Evolutionary conservation across 2,888 invertebrate genomes (phyloP), one percentile per base, ranked within the genome.

Genomic region (Cryptus armator): DNA sequence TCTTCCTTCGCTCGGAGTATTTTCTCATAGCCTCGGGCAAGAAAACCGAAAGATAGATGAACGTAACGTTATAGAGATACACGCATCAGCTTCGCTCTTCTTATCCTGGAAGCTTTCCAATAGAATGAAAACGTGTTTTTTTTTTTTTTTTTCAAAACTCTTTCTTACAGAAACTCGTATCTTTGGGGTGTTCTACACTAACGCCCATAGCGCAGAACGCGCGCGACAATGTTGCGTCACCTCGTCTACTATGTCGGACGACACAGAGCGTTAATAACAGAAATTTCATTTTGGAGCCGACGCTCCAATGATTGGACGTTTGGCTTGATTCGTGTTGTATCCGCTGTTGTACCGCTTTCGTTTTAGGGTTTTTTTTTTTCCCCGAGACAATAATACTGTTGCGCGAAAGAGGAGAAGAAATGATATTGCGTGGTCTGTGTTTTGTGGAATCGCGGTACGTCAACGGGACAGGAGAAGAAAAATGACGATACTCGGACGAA

Each of bases 281-380:
- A 83, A 80, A 80, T 76, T 53, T 76, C 75, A 83, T 84, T 80
- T 37, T 72, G 56, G 56, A n/a, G 48, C 44, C 44, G 70, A 66
- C 66, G 51, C 71, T 71, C 66, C n/a, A 24, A 62, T 16, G 43
- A 43, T 43, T 62, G 62, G 24, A 16, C 3, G 59, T 6, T 72
- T 56, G 48, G 67, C 56, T 68, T 64, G 19, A 14, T 43, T 76
- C 77, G 64, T 43, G 56, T 56, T 53, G 43, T 56, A 56, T 62
- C 32, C 32, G 5, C 32, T n/a, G 43, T 24, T 53, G 64, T 44
- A 70, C 43, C 59, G 62, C 75, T 46, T 56, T 62, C 14, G 10
- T 66, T 62, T 59, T 56, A 9, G 10, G 46, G 64, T 70, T 74
- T 46, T 37, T 71, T 37, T 71, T 51, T 12, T 59, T 10, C 6